Evolutionary conservation across 1,140 invertebrate species (phyloP).

Genomic region (Linepithema humile): DNA sequence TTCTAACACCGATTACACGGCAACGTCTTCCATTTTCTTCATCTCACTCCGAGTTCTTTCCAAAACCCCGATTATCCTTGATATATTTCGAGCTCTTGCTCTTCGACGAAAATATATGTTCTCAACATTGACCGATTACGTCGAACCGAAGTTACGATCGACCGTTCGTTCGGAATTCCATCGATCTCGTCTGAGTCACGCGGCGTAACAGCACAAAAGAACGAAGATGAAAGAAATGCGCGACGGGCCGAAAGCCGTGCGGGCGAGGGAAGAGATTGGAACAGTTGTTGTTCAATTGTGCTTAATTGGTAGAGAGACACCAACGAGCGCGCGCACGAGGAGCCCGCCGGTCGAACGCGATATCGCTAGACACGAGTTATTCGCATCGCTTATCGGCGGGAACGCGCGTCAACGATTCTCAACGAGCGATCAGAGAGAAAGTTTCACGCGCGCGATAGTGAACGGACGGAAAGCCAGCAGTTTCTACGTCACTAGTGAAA

Average conservation of each 20-base stretch:
- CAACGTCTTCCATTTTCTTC: background rate
- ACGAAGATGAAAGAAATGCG: constrained; percentile 51
- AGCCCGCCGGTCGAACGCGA: constrained; percentile 59
- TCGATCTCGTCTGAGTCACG: constrained; percentile 16
- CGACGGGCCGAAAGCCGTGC: constrained; percentile 40
- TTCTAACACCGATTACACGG: background rate
- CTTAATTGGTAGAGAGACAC: constrained; percentile 77
- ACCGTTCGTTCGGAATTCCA: background rate
- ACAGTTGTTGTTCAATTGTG: constrained; percentile 79
- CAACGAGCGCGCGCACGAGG: constrained; percentile 57
- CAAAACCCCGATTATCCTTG: background rate
- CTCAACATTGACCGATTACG: too few species aligned
- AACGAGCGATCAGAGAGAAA: constrained; percentile 20
- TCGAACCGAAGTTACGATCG: background rate
- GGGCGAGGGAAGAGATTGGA: constrained; percentile 68
- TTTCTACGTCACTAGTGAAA: background rate
- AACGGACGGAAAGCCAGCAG: background rate
- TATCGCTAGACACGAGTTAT: background rate
- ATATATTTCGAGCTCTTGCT: constrained; percentile 53
- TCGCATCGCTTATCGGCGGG: background rate
- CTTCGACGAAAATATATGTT: constrained; percentile 77
- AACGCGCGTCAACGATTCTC: background rate
- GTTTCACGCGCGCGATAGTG: background rate
- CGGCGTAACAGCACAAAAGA: constrained; percentile 6
- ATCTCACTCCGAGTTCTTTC: background rate